Conservation (phyloP, 2,888 invertebrate genomes). For the Amphimallon solstitiale region DNA sequence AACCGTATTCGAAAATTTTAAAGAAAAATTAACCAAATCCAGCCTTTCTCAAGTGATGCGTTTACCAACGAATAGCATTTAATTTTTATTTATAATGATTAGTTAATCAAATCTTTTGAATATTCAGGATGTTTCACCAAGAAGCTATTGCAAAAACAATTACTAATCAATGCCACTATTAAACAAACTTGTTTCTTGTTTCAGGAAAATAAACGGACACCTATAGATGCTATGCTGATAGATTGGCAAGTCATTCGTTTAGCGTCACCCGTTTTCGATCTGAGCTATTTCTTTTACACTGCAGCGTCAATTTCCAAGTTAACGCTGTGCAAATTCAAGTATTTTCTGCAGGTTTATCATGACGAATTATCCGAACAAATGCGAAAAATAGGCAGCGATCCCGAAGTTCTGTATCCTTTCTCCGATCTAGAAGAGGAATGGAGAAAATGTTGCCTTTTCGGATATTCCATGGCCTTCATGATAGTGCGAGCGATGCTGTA, state of each 20-base stretch:
- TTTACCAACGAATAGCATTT: no score
- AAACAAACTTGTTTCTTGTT: neutral
- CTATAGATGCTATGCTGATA: slow-evolving; percentile 44
- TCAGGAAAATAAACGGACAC: slow-evolving; percentile 33
- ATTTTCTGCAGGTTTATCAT: slow-evolving; percentile 54
- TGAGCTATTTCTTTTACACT: slow-evolving; percentile 55
- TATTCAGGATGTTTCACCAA: no score
- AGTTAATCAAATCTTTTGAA: no score
- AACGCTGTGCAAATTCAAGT: slow-evolving; percentile 51
- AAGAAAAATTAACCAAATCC: no score
- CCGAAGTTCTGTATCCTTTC: slow-evolving; percentile 52
- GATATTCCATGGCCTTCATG: slow-evolving; percentile 42
- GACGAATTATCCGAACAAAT: slow-evolving; percentile 50
- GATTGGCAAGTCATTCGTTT: slow-evolving; percentile 50
- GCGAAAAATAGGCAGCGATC: slow-evolving; percentile 48
- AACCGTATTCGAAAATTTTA: no score
- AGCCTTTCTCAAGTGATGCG: no score
- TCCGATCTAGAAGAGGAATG: slow-evolving; percentile 48
- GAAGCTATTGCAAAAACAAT: no score
- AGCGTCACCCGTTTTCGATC: slow-evolving; percentile 51
- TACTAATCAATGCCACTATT: no score
- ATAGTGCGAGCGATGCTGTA: slow-evolving; percentile 42
- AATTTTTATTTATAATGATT: no score
- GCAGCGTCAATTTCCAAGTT: slow-evolving; percentile 48
- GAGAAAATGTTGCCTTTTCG: slow-evolving; percentile 46